phyloP scores from a whole-genome alignment of 2,888 invertebrate species.

The Onthophagus sagittarius region DNA sequence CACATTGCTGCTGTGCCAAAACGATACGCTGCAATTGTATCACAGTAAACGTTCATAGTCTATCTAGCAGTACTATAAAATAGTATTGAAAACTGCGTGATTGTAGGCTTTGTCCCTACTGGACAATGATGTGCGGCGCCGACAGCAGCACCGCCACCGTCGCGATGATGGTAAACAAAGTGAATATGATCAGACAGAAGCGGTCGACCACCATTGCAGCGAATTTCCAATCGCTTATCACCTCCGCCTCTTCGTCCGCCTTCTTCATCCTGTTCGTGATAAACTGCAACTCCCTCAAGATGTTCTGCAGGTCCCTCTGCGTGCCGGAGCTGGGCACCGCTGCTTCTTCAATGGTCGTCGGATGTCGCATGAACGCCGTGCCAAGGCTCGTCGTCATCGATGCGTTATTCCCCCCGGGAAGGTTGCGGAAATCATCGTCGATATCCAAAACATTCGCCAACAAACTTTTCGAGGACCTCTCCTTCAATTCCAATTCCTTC shows the following conservation, averaged over 20 bases:
- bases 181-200: conserved; percentile 94
- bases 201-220: conserved; percentile 98
- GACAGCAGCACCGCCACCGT: conserved; percentile 87
- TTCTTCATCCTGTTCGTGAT: conserved; percentile 93
- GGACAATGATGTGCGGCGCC: conserved; percentile 93
- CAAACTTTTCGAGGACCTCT: conserved; percentile 89
- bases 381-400: conserved; percentile 45
- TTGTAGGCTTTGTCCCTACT: conserved; percentile 54
- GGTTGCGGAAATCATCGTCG: conserved; percentile 89
- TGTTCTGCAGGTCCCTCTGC: conserved; percentile 84
- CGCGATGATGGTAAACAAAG: conserved; percentile 88
- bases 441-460: conserved; percentile 94
- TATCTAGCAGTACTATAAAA: conserved; percentile 35
- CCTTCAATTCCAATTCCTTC: conserved; percentile 89
- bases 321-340: conserved; percentile 54
- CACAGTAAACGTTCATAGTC: conserved; percentile 48
- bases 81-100: conserved; percentile 32
- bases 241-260: conserved; percentile 88
- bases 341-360: conserved; percentile 73
- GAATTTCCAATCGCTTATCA: conserved; percentile 96
- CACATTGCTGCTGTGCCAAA: conserved; percentile 47
- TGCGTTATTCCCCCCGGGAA: conserved; percentile 52
- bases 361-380: conserved; percentile 60
- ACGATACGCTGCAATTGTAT: conserved; percentile 47
- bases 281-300: conserved; percentile 89